Conservation (phyloP, 2,888 invertebrate species). For the Volucella zonaria region DNA sequence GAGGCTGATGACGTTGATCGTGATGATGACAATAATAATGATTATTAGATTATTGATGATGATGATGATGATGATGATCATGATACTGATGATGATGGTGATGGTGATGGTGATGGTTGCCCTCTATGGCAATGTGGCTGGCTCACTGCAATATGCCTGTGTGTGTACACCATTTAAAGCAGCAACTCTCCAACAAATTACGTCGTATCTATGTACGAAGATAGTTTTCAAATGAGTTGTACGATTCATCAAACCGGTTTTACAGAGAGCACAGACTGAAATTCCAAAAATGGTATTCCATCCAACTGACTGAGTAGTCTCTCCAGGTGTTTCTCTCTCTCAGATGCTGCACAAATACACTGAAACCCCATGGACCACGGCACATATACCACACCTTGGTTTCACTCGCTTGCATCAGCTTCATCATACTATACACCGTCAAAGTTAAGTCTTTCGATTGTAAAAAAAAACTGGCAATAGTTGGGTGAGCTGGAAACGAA, state of each 20-base stretch:
- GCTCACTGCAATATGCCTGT: constrained; percentile 15
- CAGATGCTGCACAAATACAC: constrained; percentile 52
- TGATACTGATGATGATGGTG: constrained; percentile 15
- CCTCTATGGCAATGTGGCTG: constrained; percentile 69
- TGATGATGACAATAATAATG: constrained; percentile 33
- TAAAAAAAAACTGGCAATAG: constrained; percentile 14
- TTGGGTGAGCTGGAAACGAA: constrained; percentile 23
- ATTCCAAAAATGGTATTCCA: constrained; percentile 70
- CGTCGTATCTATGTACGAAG: constrained; percentile 31
- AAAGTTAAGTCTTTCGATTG: constrained; percentile 20
- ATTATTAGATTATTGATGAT: constrained; percentile 45
- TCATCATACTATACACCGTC: constrained; percentile 28
- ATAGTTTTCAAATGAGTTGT: constrained; percentile 40
- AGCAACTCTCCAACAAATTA: constrained; percentile 55
- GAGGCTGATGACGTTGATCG: constrained; percentile 45
- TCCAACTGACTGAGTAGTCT: constrained; percentile 13
- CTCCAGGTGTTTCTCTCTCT: constrained; percentile 43
- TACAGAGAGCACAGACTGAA: constrained; percentile 62
- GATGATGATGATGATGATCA: constrained; percentile 45
- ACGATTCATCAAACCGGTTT: constrained; percentile 56
- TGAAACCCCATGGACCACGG: constrained; percentile 55
- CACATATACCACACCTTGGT: constrained; percentile 53
- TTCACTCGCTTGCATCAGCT: constrained; percentile 22
- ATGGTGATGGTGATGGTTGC: constrained; percentile 57
- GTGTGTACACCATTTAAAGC: constrained; percentile 35